Conservation (phyloP, 2,888 invertebrate species). For the Mythimna loreyi region DNA sequence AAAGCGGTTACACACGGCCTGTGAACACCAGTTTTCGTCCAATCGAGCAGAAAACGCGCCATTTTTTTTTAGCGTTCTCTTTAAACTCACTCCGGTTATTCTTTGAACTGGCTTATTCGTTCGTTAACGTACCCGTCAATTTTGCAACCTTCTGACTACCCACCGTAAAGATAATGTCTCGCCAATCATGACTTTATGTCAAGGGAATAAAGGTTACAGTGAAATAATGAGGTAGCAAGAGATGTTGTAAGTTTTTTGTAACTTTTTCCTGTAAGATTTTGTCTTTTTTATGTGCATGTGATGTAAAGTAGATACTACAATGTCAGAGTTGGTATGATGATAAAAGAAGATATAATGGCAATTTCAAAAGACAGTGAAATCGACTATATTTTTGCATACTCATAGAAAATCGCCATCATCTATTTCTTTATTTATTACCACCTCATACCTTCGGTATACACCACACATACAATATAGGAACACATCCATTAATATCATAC, state of each 20-base stretch:
- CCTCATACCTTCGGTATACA: too few species aligned
- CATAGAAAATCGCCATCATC: neutral
- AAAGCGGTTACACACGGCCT: slow-evolving; percentile 56
- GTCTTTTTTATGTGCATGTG: slow-evolving; percentile 21
- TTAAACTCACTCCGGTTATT: slow-evolving; percentile 69
- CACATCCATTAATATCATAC: too few species aligned
- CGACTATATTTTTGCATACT: neutral
- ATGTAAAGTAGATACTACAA: slow-evolving; percentile 23
- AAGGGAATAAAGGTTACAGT: slow-evolving; percentile 21
- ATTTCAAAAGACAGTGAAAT: neutral
- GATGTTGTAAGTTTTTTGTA: slow-evolving; percentile 18
- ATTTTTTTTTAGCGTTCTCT: slow-evolving; percentile 73
- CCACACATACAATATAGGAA: too few species aligned
- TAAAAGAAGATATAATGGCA: neutral
- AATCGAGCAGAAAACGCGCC: slow-evolving; percentile 77
- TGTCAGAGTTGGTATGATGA: neutral
- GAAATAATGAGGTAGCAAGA: neutral
- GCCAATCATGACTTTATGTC: slow-evolving; percentile 36
- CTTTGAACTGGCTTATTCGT: slow-evolving; percentile 81
- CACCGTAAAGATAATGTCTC: neutral
- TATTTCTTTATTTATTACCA: too few species aligned
- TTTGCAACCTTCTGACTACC: slow-evolving; percentile 48
- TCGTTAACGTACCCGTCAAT: slow-evolving; percentile 74
- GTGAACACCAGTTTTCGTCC: slow-evolving; percentile 77
- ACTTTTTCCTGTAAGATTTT: slow-evolving; percentile 48